Base-by-base conservation (phyloP, 1,140 invertebrate species). In the Adelges cooleyi region DNA sequence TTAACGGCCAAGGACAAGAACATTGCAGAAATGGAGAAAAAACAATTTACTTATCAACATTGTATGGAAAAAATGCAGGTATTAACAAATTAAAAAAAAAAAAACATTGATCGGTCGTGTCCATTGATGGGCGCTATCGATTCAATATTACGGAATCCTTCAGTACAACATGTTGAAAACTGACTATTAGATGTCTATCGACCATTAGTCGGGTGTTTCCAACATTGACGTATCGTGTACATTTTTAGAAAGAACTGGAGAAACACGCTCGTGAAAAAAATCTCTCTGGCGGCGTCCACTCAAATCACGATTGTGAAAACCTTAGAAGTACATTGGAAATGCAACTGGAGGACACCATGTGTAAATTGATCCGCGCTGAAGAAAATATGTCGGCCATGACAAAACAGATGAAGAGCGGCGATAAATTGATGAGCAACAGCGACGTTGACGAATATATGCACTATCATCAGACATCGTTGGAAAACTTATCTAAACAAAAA, bases 21-120 rank as follows among this genome's bases (percentile, higher is more conserved):
- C 8, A 46, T 62, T 48, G 56, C 56, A 27, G 56, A 62, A 48
- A 22, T 46, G 56, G 56, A 62, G 29, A 62, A 62, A 10, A 62
- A 62, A 62, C 40, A 62, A 62, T n/a, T 62, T 29, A 29, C 56
- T 46, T 62, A 62, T 13, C 25, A 62, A 46, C 40, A 62, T 62
- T 62, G 56, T 22, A 44, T 62, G 18, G 25, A 17, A 20, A 62
- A 62, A 62, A 62, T 62, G 46, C 56, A 62, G 56, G 56, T 62
- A 48, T 44, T 27, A n/a, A n/a, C n/a, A n/a, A n/a, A n/a, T n/a
- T n/a, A n/a, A n/a, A n/a, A n/a, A n/a, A n/a, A n/a, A n/a, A n/a
- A n/a, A n/a, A n/a, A n/a, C n/a, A n/a, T n/a, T n/a, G n/a, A n/a
- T n/a, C n/a, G n/a, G n/a, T n/a, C n/a, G n/a, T n/a, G n/a, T n/a